Conservation (phyloP, 2,797 vertebrate species). For the Tadarida brasiliensis region DNA sequence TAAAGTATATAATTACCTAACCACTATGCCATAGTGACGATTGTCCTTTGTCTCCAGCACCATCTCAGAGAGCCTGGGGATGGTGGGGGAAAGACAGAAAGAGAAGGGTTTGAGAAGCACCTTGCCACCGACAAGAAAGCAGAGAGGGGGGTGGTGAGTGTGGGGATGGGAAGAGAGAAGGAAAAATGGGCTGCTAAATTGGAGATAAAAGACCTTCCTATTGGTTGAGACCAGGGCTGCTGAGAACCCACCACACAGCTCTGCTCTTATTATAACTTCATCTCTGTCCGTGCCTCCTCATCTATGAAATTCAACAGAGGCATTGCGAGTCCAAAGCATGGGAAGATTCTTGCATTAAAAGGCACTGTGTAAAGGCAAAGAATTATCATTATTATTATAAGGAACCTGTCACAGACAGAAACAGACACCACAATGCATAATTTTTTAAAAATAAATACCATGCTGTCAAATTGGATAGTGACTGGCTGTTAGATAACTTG, state of each 20-base stretch:
- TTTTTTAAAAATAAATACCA: slow-evolving; percentile 81
- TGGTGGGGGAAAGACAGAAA: not conserved
- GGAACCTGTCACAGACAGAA: slow-evolving; percentile 77
- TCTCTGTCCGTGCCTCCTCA: not conserved
- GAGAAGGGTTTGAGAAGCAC: not conserved
- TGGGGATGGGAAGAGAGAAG: not conserved
- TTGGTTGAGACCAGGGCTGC: not conserved
- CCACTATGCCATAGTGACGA: not conserved
- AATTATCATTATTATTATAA: slow-evolving; percentile 24
- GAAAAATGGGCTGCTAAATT: not conserved
- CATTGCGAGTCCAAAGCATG: not conserved
- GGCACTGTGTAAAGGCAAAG: slow-evolving; percentile 30
- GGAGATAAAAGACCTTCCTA: not conserved
- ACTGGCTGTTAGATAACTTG: slow-evolving; percentile 83
- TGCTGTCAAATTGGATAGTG: slow-evolving; percentile 79
- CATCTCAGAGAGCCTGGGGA: not conserved
- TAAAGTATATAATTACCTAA: not conserved
- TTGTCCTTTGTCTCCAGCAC: not conserved
- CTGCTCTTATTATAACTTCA: not conserved
- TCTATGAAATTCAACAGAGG: not conserved
- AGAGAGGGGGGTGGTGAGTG: not conserved
- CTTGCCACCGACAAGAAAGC: not conserved
- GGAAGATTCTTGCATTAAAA: slow-evolving; percentile 48
- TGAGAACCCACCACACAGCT: not conserved
- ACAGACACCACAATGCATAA: slow-evolving; percentile 73